Percentiles rank a stretch among this genome's conserved stretches.
These are phyloP conservation scores for Psittacula cyanocephala DNA, from an alignment of 2,113 vertebrate genomes.

Conservation along the genomic window DNA sequence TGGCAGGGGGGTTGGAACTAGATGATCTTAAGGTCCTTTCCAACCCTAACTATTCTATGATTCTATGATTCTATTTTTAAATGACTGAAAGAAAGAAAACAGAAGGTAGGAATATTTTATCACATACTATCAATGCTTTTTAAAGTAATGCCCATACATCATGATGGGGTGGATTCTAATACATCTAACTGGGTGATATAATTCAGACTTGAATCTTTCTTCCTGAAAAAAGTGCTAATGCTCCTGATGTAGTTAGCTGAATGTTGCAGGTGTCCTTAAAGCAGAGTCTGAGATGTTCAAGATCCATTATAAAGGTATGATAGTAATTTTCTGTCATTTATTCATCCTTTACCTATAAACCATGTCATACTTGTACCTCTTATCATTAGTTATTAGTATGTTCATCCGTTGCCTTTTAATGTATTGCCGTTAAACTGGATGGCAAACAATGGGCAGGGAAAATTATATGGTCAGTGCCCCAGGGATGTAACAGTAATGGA, in stretches of 20 bases:
- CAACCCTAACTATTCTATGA: too few relatives aligned
- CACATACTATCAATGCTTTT: background rate
- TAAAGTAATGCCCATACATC: background rate
- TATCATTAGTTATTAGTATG: conserved; percentile 19
- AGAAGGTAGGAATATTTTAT: background rate
- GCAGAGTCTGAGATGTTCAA: background rate
- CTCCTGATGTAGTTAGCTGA: background rate
- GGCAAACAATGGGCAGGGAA: conserved; percentile 35
- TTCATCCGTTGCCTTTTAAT: conserved; percentile 39
- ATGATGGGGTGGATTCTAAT: background rate
- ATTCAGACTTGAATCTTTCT: background rate
- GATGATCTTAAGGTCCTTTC: too few relatives aligned
- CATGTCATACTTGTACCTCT: background rate
- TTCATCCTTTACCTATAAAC: conserved; percentile 36
- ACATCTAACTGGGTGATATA: background rate
- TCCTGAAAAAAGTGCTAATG: background rate
- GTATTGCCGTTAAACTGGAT: conserved; percentile 9
- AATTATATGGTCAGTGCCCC: background rate
- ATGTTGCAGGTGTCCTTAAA: background rate
- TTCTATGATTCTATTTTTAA: background rate
- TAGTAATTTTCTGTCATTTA: background rate
- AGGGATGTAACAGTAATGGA: conserved; percentile 35
- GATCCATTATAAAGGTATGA: background rate
- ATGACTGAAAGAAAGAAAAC: background rate
- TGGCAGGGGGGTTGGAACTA: too few relatives aligned